Conservation (phyloP, 2,888 invertebrate species). For the Melanchra persicariae region DNA sequence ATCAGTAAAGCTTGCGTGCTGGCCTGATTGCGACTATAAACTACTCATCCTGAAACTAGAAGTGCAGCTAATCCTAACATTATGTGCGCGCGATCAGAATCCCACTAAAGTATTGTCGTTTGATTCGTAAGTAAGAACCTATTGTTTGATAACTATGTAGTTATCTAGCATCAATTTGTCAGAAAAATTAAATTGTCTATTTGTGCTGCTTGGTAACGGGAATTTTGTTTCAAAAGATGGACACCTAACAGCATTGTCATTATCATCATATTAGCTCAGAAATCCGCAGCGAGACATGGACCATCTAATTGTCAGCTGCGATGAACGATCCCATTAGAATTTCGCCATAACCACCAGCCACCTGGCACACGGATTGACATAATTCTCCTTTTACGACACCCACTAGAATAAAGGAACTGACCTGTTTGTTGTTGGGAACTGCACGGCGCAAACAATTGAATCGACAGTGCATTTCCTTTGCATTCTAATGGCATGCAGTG, state of each 20-base stretch:
- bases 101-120: slow-evolving; percentile 46
- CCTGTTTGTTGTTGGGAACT: slow-evolving; percentile 35
- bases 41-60: slow-evolving; percentile 62
- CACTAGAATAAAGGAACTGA: slow-evolving; percentile 48
- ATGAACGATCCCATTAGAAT: slow-evolving; percentile 27
- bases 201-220: slow-evolving; percentile 44
- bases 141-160: slow-evolving; percentile 27
- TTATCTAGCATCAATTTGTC: slow-evolving; percentile 42
- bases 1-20: slow-evolving; percentile 65
- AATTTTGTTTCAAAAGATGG: slow-evolving; percentile 17
- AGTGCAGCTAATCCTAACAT: slow-evolving; percentile 63
- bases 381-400: slow-evolving; percentile 48
- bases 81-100: slow-evolving; percentile 50
- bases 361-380: slow-evolving; percentile 37
- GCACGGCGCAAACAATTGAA: slow-evolving; percentile 41
- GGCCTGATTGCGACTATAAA: slow-evolving; percentile 66
- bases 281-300: slow-evolving; percentile 3
- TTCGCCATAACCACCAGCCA: slow-evolving; percentile 21
- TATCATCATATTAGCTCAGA: slow-evolving; percentile 27
- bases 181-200: slow-evolving; percentile 22
- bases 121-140: slow-evolving; percentile 19
- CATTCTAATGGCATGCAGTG: slow-evolving; percentile 37
- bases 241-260: slow-evolving; percentile 30
- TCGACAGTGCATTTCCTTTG: slow-evolving; percentile 36
- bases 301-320: slow-evolving; percentile 24